Percentiles rank a stretch among this genome's conserved stretches.
Evolutionary conservation across 2,113 vertebrate genomes (phyloP).

Genomic region (Ia io): DNA sequence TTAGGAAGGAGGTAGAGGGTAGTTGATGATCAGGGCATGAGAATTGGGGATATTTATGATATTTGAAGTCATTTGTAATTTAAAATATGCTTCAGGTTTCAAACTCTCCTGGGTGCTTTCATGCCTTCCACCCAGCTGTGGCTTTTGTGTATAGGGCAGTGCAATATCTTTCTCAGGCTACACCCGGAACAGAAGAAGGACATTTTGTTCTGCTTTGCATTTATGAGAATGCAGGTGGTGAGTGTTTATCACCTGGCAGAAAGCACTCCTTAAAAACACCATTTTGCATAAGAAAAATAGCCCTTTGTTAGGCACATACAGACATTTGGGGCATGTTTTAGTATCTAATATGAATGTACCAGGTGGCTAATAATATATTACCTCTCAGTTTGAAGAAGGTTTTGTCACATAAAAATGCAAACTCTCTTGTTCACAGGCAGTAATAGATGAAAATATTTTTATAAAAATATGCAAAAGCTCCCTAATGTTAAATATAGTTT

Average conservation of each 20-base stretch:
- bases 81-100: background rate
- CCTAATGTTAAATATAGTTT: background rate
- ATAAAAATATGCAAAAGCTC: background rate
- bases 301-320: background rate
- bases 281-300: constrained; percentile 18
- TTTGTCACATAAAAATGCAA: constrained; percentile 23
- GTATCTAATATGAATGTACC: background rate
- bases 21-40: background rate
- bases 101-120: background rate
- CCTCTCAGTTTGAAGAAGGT: background rate
- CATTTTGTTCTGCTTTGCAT: background rate
- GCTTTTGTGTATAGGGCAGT: background rate
- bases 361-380: background rate
- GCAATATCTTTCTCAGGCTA: background rate
- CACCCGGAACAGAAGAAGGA: background rate
- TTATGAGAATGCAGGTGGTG: background rate
- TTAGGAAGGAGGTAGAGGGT: background rate
- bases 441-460: background rate
- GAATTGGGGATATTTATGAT: background rate
- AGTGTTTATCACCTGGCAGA: background rate
- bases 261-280: background rate
- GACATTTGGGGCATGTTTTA: background rate
- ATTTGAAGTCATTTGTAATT: background rate
- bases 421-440: background rate
- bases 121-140: background rate